phyloP scores from a whole-genome alignment of 2,888 invertebrate species.

The Coelinius sp. region DNA sequence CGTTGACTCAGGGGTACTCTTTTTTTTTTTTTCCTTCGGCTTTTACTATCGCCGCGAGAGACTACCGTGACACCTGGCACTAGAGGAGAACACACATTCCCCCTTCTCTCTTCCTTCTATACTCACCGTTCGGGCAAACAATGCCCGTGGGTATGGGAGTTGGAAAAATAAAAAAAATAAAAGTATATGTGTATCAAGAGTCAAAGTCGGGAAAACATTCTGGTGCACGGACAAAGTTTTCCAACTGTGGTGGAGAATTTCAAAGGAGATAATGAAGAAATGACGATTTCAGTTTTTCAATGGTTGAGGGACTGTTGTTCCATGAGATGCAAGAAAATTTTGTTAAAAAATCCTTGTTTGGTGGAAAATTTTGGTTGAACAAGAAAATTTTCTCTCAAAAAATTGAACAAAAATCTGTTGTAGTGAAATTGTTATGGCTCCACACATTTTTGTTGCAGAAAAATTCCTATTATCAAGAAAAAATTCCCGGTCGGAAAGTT shows the following conservation, averaged over 20 bases:
- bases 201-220: neutral
- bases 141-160: neutral
- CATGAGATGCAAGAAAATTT: no score
- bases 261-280: neutral
- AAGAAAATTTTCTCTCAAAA: no score
- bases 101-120: neutral
- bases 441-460: no score
- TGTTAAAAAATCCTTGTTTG: no score
- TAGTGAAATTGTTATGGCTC: no score
- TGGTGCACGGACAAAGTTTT: neutral
- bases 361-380: no score
- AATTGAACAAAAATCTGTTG: no score
- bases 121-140: neutral
- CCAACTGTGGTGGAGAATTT: neutral
- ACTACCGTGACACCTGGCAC: constrained; percentile 20
- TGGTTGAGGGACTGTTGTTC: no score
- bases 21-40: neutral
- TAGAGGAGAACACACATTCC: neutral
- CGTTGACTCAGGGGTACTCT: neutral
- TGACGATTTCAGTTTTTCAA: neutral
- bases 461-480: no score
- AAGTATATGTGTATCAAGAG: neutral
- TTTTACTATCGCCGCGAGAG: constrained; percentile 19
- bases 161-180: constrained; percentile 17
- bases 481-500: no score